Evolutionary conservation across 2,113 vertebrate species (phyloP).

Genomic region (Cisticola juncidis): DNA sequence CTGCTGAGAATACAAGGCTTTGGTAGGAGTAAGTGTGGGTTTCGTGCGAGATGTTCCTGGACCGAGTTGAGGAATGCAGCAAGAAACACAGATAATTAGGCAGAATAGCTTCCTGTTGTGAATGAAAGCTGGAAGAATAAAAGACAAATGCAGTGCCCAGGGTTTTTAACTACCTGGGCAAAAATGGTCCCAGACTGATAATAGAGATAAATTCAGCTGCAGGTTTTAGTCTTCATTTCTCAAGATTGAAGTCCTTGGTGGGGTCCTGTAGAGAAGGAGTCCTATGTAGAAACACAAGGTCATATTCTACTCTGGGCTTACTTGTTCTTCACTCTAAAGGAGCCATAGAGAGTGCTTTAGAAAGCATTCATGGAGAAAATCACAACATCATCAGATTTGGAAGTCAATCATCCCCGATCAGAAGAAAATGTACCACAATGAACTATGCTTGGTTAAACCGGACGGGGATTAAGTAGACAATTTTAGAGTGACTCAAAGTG

Average conservation of each 20-base stretch:
- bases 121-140: background rate
- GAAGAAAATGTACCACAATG: background rate
- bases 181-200: background rate
- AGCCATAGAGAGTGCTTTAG: background rate
- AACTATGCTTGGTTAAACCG: background rate
- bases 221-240: background rate
- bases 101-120: background rate
- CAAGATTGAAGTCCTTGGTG: background rate
- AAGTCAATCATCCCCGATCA: background rate
- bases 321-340: background rate
- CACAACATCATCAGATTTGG: background rate
- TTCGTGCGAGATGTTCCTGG: rapidly evolving
- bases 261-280: background rate
- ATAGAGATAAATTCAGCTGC: background rate
- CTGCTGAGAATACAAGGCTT: background rate
- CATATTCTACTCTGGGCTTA: background rate
- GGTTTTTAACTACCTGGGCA: background rate
- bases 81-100: background rate
- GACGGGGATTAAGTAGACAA: background rate
- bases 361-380: background rate
- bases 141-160: background rate
- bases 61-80: background rate
- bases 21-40: background rate
- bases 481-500: background rate
- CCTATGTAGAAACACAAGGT: background rate